phyloP scores from a whole-genome alignment of 2,797 vertebrate genomes.

The Pachyuromys duprasi region DNA sequence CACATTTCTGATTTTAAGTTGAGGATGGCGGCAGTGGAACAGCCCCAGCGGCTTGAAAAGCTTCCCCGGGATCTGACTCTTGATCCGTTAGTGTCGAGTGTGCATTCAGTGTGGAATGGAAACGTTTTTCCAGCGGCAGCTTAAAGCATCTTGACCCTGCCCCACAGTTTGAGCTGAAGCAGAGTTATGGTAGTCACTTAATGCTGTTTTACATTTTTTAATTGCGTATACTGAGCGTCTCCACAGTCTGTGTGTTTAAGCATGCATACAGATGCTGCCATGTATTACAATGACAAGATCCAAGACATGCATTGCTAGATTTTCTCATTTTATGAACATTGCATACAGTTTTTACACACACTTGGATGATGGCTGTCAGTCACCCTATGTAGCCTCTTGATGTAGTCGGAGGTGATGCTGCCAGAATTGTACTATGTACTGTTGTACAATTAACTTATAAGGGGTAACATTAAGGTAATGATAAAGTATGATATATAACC shows the following conservation, averaged over 20 bases:
- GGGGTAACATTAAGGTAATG: not conserved
- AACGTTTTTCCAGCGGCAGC: not conserved
- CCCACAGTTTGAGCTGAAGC: constrained; percentile 12
- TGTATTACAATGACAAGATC: not conserved
- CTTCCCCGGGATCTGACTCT: not conserved
- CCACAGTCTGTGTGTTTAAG: not conserved
- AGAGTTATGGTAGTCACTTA: not conserved
- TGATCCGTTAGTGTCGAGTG: not conserved
- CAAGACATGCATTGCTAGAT: not conserved
- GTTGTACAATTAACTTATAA: not conserved
- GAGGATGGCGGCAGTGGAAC: not conserved
- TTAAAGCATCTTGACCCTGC: constrained; percentile 8
- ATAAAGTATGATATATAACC: not conserved
- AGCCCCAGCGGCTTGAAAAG: not conserved
- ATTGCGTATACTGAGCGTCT: not conserved
- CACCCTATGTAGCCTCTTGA: not conserved
- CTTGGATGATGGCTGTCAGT: not conserved
- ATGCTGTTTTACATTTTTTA: constrained; percentile 35
- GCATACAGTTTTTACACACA: not conserved
- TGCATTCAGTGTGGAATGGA: not conserved
- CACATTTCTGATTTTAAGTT: not conserved
- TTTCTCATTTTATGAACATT: not conserved
- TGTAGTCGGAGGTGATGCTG: not conserved
- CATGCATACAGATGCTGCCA: not conserved
- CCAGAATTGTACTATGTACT: not conserved